These are phyloP conservation scores for Linepithema humile DNA, from an alignment of 1,140 invertebrate genomes.

Conservation along the genomic window DNA sequence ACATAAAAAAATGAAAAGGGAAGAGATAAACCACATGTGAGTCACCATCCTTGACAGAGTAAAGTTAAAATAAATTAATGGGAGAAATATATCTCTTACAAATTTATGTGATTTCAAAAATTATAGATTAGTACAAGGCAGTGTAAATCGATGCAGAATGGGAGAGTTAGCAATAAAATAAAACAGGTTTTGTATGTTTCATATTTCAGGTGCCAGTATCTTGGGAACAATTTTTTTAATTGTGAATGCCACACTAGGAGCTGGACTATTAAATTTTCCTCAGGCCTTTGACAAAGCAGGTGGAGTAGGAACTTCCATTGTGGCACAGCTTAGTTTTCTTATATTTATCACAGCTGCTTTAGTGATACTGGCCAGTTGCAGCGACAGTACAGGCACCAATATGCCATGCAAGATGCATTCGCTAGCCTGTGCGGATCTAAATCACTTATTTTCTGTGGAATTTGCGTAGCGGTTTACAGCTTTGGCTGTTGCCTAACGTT, in stretches of 20 bases:
- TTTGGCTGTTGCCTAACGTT: slow-evolving; percentile 90
- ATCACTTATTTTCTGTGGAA: slow-evolving; percentile 84
- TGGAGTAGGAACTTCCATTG: slow-evolving; percentile 86
- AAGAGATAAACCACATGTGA: no score
- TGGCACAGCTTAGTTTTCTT: slow-evolving; percentile 86
- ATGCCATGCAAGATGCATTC: slow-evolving; percentile 85
- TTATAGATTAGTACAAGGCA: no score
- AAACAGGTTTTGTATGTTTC: no score
- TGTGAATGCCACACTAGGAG: slow-evolving; percentile 89
- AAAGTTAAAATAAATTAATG: no score
- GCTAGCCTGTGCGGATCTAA: slow-evolving; percentile 85
- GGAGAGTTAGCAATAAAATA: no score
- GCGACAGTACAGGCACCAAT: slow-evolving; percentile 84
- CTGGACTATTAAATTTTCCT: slow-evolving; percentile 90
- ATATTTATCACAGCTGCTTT: slow-evolving; percentile 86
- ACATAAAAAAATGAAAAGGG: no score
- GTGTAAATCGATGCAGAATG: no score
- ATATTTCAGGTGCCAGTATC: slow-evolving; percentile 83
- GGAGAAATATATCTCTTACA: no score
- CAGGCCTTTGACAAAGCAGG: slow-evolving; percentile 89
- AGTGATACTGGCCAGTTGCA: slow-evolving; percentile 87
- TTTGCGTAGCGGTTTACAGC: slow-evolving; percentile 87
- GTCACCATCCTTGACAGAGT: no score
- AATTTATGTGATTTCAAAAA: no score
- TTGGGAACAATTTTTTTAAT: slow-evolving; percentile 88